Base-by-base conservation (phyloP, 2,888 invertebrate species). In the Slavum lentiscoides region DNA sequence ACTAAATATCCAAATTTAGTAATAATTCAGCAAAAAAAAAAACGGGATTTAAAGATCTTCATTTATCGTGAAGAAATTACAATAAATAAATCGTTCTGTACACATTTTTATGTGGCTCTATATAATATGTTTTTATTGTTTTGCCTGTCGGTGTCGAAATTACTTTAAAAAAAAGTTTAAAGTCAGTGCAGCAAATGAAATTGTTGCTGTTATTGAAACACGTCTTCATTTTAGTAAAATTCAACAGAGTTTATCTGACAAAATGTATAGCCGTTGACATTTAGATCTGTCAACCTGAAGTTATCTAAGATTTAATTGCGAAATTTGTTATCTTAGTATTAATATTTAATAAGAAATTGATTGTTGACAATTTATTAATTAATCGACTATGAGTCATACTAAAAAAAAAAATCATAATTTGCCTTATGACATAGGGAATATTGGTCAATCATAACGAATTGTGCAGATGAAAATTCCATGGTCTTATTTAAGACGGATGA, bases 311-410 rank as follows among this genome's bases (percentile, higher is more conserved):
- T 69, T 69, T 53, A 53, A 69, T 69, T 58, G 19, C 13, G 19
- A 75, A 43, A 58, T 67, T 58, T 49, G 23, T 43, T 68, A 43
- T 68, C 15, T 67, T 49, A 68, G 67, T 74, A 49, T 68, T 68
- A 30, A 68, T 30, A n/a, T 59, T 68, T 59, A 49, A 68, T 30
- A 17, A 68, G n/a, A 77, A 43, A 62, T 77, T 37, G 43, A 61
- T 69, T n/a, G 21, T 69, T 69, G 21, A 69, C 62, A 69, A 62
- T 58, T 69, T n/a, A 53, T 77, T 68, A 67, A 68, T 75, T 75
- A n/a, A n/a, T n/a, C n/a, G 23, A 58, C 17, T 19, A 59, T 68
- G 43, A 43, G 59, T 75, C 67, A 59, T 75, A 75, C 13, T 9
- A 49, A 39, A 39, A 43, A 9, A 9, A 43, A 1, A 43, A 49